Evolutionary conservation across 2,113 vertebrate genomes (phyloP).

Genomic region (Ceuthmochares aereus): DNA sequence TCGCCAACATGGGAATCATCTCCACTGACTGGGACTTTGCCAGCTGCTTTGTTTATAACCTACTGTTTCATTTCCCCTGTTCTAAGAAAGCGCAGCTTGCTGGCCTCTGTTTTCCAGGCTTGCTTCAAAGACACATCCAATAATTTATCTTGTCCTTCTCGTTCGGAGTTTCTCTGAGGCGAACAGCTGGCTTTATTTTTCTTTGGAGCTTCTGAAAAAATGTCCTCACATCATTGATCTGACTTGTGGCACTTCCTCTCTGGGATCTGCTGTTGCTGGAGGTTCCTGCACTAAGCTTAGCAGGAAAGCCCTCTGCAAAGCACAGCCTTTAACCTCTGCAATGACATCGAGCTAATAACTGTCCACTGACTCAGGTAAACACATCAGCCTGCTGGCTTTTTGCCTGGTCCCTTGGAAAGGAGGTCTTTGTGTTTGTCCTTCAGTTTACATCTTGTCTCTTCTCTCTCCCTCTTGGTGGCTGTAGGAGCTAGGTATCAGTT

Average conservation of each 20-base stretch:
- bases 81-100: rapidly evolving
- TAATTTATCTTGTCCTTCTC: not conserved
- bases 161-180: not conserved
- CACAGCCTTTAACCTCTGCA: not conserved
- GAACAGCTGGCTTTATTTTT: not conserved
- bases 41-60: not conserved
- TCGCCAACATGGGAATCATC: not conserved
- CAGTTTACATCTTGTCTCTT: too few species aligned
- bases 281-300: not conserved
- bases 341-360: too few species aligned
- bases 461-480: too few species aligned
- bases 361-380: too few species aligned
- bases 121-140: not conserved
- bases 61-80: not conserved
- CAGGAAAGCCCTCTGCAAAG: not conserved
- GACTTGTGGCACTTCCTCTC: not conserved
- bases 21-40: not conserved
- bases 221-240: not conserved
- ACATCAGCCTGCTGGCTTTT: too few species aligned
- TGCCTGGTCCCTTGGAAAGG: too few species aligned
- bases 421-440: too few species aligned
- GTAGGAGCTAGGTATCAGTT: too few species aligned
- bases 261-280: not conserved
- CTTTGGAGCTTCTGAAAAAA: not conserved
- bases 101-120: not conserved